Evolutionary conservation across 2,113 vertebrate species (phyloP).

Genomic region (Numenius arquata): DNA sequence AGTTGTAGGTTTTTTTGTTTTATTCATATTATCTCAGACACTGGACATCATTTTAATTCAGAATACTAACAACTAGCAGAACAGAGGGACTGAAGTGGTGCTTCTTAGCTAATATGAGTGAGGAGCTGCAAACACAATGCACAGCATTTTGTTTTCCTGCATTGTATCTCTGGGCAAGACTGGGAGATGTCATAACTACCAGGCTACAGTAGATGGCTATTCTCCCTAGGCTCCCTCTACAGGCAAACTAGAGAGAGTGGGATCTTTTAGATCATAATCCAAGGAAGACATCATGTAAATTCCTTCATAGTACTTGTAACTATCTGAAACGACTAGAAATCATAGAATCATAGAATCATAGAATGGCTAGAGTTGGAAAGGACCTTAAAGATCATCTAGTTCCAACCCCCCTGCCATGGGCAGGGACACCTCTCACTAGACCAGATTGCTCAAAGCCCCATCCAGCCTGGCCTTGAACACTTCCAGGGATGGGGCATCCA

Average conservation of each 20-base stretch:
- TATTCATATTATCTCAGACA: background rate
- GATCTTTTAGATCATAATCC: background rate
- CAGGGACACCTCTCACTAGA: too few relatives aligned
- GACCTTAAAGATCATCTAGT: too few relatives aligned
- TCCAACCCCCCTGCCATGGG: too few relatives aligned
- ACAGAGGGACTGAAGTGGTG: background rate
- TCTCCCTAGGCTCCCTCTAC: background rate
- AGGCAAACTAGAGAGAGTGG: background rate
- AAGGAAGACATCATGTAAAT: background rate
- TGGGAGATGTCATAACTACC: background rate
- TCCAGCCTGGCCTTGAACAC: too few relatives aligned
- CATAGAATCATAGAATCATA: too few relatives aligned
- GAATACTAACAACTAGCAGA: background rate
- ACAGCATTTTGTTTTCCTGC: background rate
- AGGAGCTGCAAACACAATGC: background rate
- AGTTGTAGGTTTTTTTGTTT: background rate
- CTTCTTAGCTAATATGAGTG: background rate
- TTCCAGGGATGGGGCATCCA: too few relatives aligned
- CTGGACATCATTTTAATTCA: background rate
- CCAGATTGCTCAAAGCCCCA: too few relatives aligned
- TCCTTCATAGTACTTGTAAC: background rate
- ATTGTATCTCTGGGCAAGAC: background rate
- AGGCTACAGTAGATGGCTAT: background rate
- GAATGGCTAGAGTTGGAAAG: too few relatives aligned
- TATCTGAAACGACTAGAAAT: background rate